Evolutionary conservation across 2,113 vertebrate genomes (phyloP).

Genomic region (Anarhynchus alexandrinus): DNA sequence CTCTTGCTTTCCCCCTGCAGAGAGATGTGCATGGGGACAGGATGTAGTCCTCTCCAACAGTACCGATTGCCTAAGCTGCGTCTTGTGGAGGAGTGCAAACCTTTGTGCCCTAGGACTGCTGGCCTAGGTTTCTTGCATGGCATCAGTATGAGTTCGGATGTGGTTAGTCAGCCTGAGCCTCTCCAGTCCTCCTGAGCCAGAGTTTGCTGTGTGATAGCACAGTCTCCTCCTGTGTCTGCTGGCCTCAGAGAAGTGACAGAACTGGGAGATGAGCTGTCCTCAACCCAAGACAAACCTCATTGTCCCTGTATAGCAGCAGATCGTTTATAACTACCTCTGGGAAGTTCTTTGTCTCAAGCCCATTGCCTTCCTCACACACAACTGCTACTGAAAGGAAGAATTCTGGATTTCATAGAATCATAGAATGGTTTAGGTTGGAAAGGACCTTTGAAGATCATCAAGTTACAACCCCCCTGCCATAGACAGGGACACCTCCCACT

Average conservation of each 20-base stretch:
- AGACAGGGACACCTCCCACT: no score
- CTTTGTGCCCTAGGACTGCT: neutral
- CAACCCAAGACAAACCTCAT: neutral
- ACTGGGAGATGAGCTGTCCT: neutral
- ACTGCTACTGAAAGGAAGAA: neutral
- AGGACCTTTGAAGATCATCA: no score
- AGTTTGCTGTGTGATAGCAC: neutral
- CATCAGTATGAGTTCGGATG: neutral
- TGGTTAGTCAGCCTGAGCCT: neutral
- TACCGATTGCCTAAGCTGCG: neutral
- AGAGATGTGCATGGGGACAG: neutral
- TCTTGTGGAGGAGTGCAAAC: neutral
- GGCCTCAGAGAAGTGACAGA: neutral
- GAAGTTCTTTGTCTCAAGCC: neutral
- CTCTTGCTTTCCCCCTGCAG: neutral
- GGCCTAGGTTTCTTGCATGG: neutral
- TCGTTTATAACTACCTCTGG: constrained; percentile 50
- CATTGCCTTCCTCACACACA: neutral
- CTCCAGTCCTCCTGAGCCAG: neutral
- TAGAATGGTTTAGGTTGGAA: no score
- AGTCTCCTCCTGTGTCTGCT: neutral
- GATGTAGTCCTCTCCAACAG: neutral
- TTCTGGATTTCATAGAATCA: no score
- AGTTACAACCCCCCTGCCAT: no score
- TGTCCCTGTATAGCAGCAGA: neutral